Conservation (phyloP, 2,888 invertebrate species). For the Limnephilus rhombicus region DNA sequence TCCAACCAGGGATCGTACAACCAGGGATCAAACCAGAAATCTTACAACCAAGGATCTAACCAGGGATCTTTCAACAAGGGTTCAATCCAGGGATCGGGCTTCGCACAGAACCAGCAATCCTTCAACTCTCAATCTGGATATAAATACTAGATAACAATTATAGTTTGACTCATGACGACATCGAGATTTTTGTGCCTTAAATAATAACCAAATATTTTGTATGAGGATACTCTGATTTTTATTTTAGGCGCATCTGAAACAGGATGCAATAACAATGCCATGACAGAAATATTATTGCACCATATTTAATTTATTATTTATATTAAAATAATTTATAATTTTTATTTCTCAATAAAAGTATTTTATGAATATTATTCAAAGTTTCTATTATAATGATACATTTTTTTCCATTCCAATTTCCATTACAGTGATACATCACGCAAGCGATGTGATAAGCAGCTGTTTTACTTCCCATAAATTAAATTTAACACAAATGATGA, state of each 20-base stretch:
- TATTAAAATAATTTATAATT: neutral
- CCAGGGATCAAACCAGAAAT: neutral
- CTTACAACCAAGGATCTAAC: neutral
- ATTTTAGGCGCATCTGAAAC: neutral
- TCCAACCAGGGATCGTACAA: neutral
- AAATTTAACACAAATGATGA: no score
- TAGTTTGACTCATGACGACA: neutral
- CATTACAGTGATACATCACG: no score
- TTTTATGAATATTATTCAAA: neutral
- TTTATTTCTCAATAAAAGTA: neutral
- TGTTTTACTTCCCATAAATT: no score
- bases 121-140: constrained; percentile 55
- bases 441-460: no score
- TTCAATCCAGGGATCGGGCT: neutral
- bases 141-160: constrained; percentile 40
- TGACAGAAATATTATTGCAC: neutral
- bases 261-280: neutral
- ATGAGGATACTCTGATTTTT: neutral
- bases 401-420: neutral
- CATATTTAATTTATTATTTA: neutral
- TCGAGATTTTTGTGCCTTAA: neutral
- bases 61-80: neutral
- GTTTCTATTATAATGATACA: neutral
- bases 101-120: constrained; percentile 25
- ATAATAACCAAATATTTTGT: neutral